Percentiles rank a stretch among this genome's conserved stretches.
phyloP scores from a whole-genome alignment of 2,888 invertebrate species.

The Polyommatus icarus region DNA sequence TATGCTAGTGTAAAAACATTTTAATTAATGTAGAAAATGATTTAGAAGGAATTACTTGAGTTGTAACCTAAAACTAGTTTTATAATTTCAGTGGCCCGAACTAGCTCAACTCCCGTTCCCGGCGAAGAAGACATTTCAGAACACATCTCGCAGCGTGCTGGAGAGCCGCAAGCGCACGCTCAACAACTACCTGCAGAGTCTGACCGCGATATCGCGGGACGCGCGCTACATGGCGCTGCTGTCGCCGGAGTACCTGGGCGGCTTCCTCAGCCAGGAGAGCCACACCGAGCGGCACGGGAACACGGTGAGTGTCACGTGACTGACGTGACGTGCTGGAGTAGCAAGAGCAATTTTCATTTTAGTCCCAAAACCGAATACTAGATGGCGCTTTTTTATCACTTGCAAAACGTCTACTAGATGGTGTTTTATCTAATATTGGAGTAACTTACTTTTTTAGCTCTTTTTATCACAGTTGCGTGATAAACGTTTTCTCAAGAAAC shows the following conservation, averaged over 20 bases:
- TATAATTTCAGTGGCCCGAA: constrained; percentile 85
- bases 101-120: constrained; percentile 90
- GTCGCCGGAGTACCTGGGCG: constrained; percentile 67
- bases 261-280: constrained; percentile 71
- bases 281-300: constrained; percentile 70
- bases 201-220: constrained; percentile 70
- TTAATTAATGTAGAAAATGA: too few relatives aligned
- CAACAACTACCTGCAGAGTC: constrained; percentile 88
- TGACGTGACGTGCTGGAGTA: constrained; percentile 55
- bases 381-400: background rate
- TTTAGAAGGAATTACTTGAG: background rate
- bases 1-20: too few relatives aligned
- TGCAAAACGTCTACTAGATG: background rate
- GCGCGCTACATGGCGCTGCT: constrained; percentile 64
- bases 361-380: background rate
- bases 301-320: constrained; percentile 48
- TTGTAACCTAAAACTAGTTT: background rate
- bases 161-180: constrained; percentile 91
- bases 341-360: too few relatives aligned
- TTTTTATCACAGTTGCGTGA: background rate
- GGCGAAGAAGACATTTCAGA: constrained; percentile 96
- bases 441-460: background rate
- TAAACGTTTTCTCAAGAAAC: background rate
- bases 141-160: constrained; percentile 90
- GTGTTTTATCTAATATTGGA: background rate